A percentile compares a stretch with the other conserved stretches of the same genome.
phyloP scores from a whole-genome alignment of 1,140 invertebrate species.

The Solenopsis invicta region DNA sequence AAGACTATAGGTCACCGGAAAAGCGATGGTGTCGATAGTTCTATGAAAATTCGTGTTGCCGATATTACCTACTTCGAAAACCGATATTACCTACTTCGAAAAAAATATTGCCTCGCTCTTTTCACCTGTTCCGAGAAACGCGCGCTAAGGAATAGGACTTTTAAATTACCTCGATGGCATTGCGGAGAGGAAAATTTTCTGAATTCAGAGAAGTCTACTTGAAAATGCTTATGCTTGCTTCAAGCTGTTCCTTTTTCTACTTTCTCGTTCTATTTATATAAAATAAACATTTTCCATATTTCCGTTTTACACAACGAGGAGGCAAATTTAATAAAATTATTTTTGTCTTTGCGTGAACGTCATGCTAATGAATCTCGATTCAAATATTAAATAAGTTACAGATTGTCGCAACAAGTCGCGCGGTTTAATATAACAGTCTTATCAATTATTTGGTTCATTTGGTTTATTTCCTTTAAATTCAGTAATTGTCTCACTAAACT shows the following conservation, averaged over 20 bases:
- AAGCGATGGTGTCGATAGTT: constrained; percentile 45
- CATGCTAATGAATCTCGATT: too few relatives aligned
- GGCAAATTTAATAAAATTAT: background rate
- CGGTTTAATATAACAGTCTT: background rate
- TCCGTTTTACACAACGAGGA: background rate
- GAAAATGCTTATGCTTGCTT: constrained; percentile 12
- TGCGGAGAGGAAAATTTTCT: background rate
- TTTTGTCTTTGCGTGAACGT: background rate
- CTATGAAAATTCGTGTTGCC: constrained; percentile 64
- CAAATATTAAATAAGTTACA: background rate
- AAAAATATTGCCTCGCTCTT: constrained; percentile 45
- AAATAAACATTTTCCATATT: background rate
- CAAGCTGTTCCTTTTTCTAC: background rate
- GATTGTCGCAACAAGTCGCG: background rate
- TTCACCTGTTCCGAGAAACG: constrained; percentile 27
- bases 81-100: constrained; percentile 62
- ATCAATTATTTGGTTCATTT: background rate
- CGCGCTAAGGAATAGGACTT: background rate
- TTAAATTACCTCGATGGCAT: background rate
- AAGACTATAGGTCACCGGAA: constrained; percentile 5
- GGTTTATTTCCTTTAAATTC: background rate
- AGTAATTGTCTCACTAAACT: background rate
- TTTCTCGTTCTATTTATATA: background rate
- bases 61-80: constrained; percentile 62
- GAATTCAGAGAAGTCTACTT: background rate